phyloP scores from a whole-genome alignment of 2,797 vertebrate species.

The Tragelaphus eurycerus region DNA sequence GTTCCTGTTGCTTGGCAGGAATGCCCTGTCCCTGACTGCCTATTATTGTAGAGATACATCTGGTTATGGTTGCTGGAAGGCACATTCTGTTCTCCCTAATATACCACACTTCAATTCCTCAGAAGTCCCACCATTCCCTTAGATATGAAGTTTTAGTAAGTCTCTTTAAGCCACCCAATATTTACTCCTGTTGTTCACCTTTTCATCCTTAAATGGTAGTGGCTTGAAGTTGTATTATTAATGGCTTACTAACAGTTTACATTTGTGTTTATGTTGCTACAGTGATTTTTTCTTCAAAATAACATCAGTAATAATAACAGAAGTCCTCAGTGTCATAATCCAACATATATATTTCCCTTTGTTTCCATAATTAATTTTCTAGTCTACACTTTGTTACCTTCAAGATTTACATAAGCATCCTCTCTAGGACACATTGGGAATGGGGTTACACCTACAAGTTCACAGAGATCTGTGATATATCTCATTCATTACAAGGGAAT shows the following conservation, averaged over 20 bases:
- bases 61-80: background rate
- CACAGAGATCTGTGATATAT: background rate
- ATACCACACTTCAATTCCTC: too few relatives aligned
- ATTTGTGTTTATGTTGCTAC: background rate
- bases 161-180: background rate
- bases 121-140: background rate
- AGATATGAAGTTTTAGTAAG: background rate
- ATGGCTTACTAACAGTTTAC: background rate
- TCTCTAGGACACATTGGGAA: background rate
- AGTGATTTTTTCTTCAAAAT: background rate
- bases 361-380: background rate
- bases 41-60: rapidly evolving
- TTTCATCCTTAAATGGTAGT: background rate
- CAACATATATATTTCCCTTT: background rate
- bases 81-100: background rate
- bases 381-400: background rate
- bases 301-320: background rate
- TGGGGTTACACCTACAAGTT: background rate
- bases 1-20: background rate
- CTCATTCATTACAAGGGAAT: background rate
- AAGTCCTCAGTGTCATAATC: background rate
- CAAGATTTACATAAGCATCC: background rate
- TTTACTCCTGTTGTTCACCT: background rate
- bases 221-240: background rate
- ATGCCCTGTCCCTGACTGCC: background rate